phyloP scores from a whole-genome alignment of 2,113 vertebrate genomes.

The Percina caprodes region DNA sequence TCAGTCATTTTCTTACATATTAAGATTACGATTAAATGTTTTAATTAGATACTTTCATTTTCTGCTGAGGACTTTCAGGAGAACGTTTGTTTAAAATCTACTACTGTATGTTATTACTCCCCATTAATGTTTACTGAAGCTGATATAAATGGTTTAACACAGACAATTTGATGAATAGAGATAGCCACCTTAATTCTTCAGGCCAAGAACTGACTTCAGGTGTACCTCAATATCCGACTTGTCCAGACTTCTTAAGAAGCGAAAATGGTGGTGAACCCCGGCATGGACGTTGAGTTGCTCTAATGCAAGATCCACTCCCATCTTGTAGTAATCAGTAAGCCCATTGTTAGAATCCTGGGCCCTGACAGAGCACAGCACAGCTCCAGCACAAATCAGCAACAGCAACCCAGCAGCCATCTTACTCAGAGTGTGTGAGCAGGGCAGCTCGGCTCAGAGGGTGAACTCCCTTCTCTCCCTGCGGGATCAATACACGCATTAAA shows the following conservation, averaged over 20 bases:
- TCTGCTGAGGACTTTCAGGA: background rate
- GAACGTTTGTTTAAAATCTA: background rate
- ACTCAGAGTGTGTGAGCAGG: conserved; percentile 26
- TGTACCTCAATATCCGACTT: conserved; percentile 72
- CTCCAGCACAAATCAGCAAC: conserved; percentile 66
- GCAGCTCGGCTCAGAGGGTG: conserved; percentile 8
- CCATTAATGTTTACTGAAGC: background rate
- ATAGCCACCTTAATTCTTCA: background rate
- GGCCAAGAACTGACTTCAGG: background rate
- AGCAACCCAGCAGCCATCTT: conserved; percentile 70
- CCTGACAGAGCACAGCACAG: conserved; percentile 24
- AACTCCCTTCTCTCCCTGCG: conserved; percentile 38
- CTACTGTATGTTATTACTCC: background rate
- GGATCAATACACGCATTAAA: conserved; percentile 30
- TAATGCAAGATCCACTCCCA: conserved; percentile 74
- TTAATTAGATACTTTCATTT: background rate
- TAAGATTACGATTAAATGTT: background rate
- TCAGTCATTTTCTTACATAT: accelerated
- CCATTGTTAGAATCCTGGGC: conserved; percentile 53
- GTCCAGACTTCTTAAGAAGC: conserved; percentile 67
- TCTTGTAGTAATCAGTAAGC: conserved; percentile 53
- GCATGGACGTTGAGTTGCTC: conserved; percentile 58
- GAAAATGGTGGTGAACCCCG: conserved; percentile 74
- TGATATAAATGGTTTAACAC: background rate
- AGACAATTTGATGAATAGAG: background rate